Conservation (phyloP, 2,888 invertebrate species). For the Syritta pipiens region DNA sequence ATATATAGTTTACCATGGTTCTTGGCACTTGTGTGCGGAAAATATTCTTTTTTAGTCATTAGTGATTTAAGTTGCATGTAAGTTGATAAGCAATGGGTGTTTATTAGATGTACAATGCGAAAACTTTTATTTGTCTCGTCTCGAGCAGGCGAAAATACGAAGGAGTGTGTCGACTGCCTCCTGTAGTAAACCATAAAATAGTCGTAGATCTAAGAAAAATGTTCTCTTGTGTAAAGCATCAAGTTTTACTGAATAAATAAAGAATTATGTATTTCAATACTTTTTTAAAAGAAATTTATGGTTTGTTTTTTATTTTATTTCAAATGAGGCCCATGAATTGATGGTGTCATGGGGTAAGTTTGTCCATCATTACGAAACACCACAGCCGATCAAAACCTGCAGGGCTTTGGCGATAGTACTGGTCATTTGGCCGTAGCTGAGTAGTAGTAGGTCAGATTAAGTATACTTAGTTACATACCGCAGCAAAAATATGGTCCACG, state of each 20-base stretch:
- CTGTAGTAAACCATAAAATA: slow-evolving; percentile 25
- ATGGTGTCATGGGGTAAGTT: too few species aligned
- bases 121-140: background rate
- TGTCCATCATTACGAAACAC: too few species aligned
- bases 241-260: slow-evolving; percentile 33
- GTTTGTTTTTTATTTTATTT: background rate
- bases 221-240: slow-evolving; percentile 37
- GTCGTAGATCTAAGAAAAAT: slow-evolving; percentile 55
- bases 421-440: too few species aligned
- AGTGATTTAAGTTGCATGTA: slow-evolving; percentile 54
- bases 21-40: slow-evolving; percentile 9
- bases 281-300: slow-evolving; percentile 15
- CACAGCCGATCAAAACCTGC: too few species aligned
- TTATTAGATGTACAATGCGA: too few species aligned
- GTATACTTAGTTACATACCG: too few species aligned
- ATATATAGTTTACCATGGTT: slow-evolving; percentile 38
- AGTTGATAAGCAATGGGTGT: too few species aligned
- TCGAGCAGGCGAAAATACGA: background rate
- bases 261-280: slow-evolving; percentile 29
- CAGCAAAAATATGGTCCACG: too few species aligned
- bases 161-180: slow-evolving; percentile 9
- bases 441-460: too few species aligned
- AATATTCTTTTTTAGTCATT: slow-evolving; percentile 58
- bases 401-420: too few species aligned
- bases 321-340: too few species aligned